Evolutionary conservation across 2,888 invertebrate genomes (phyloP), one percentile per base, ranked within the genome.

Genomic region (Alviniconcha strummeri): DNA sequence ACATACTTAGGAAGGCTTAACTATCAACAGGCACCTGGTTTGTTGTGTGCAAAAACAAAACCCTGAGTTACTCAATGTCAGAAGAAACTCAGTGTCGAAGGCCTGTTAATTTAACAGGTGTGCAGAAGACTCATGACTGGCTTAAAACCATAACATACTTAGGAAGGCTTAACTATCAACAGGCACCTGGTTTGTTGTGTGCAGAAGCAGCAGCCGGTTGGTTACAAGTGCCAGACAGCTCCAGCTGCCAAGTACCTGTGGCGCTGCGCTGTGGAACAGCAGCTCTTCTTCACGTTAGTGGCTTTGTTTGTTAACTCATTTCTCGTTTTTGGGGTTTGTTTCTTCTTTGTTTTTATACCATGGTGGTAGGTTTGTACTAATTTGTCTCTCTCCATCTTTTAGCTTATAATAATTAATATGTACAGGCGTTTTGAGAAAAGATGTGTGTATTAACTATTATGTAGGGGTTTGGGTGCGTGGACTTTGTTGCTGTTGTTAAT

Each of bases 221-320:
- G 99, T 19, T 99, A 98, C 95, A 98, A 98, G 94, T 99, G 99
- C 94, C 97, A 97, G 83, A 97, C 97, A 88, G 97, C 97, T 78
- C 96, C 97, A 75, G 96, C 98, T 82, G 98, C 98, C 93, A 96
- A 98, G 89, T 98, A 99, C 94, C 96, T 99, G 86, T 99, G 99
- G 99, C 96, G 97, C 93, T 98, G 98, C 95, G 98, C 98, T 79
- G 97, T 99, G 88, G 98, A 99, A 93, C 99, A 99, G 94, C 97
- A 98, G 96, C 95, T 98, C 89, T 99, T 99, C 95, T 99, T 98
- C 94, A 99, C 98, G 98, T 98, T 95, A 96, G 94, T 93, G 15
- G 9, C 64, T 15, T 54, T 74, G 11, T 52, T 36, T 19, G 36
- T 74, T 74, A 8, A 15, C 19, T 15, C 4, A 7, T 57, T 11